These are phyloP conservation scores for Cyclura pinguis DNA, from an alignment of 2,797 vertebrate species.

Conservation along the genomic window DNA sequence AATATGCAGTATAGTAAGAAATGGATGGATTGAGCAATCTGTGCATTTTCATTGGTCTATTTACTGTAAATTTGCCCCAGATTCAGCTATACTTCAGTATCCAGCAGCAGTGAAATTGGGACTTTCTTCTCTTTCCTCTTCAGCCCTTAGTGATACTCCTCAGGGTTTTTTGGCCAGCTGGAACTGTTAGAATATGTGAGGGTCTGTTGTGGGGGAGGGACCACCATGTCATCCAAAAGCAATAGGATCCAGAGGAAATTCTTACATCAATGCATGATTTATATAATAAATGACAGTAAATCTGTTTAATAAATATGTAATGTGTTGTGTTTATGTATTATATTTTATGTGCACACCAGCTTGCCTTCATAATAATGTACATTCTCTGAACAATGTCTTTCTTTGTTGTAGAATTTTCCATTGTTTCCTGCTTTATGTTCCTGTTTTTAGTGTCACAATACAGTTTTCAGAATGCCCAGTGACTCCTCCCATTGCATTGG, in stretches of 20 bases:
- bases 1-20: neutral
- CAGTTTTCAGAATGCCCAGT: constrained; percentile 37
- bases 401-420: constrained; percentile 27
- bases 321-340: neutral
- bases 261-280: no score
- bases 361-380: neutral
- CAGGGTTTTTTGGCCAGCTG: no score
- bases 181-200: no score
- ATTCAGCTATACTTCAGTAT: no score
- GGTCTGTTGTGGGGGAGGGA: no score
- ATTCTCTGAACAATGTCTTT: constrained; percentile 2
- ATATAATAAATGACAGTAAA: no score
- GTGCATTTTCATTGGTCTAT: neutral
- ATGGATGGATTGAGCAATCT: neutral
- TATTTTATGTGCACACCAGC: neutral
- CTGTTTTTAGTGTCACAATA: constrained; percentile 11
- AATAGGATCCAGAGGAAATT: no score
- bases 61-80: neutral
- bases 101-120: no score
- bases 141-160: no score
- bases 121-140: no score
- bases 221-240: no score
- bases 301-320: no score
- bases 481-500: constrained; percentile 40
- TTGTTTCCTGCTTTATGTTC: constrained; percentile 19